Evolutionary conservation across 2,797 vertebrate genomes (phyloP), one percentile per base, ranked within the genome.

Genomic region (Danio kyathit): DNA sequence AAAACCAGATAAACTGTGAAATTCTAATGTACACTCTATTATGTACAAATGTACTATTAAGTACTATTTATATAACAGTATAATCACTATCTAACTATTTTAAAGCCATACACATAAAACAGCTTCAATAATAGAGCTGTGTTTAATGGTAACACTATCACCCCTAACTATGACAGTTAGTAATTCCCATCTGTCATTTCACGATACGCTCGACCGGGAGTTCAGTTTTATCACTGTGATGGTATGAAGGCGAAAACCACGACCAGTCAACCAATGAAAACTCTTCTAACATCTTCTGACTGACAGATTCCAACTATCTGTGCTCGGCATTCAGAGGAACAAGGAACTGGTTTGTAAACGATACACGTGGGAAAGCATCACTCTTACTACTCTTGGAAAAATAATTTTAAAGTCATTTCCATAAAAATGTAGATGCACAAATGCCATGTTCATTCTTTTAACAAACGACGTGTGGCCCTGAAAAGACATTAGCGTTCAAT

Each of bases 401-500:
- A 11, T 44, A 1, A 29, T 29, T n/a, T n/a, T 29, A 29, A 29
- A 29, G 11, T 16, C 13, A 21, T 75, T 64, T 19, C 52, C 3
- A 41, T 75, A 11, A 19, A 75, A 29, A 76, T 64, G 52, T 64
- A 54, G 17, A 17, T 19, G 17, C 17, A 46, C 41, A 17, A 11
- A 21, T 17, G 7, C n/a, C 1, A 43, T n/a, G 21, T 17, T 12
- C 38, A 6, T 48, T 48, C 44, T 38, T 41, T 17, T 57, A 52
- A 57, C 51, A 73, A 59, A 17, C 5, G 4, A 43, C 70, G 46
- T 59, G 13, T 7, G 57, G 7, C 19, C 38, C 40, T 51, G 38
- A 51, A 46, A 63, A 74, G 44, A 64, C 73, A 76, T 84, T 82
- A 46, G 40, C 57, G 57, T 69, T 75, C 74, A 59, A 63, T 74